phyloP scores from a whole-genome alignment of 2,797 vertebrate species.

The Macropodus opercularis region DNA sequence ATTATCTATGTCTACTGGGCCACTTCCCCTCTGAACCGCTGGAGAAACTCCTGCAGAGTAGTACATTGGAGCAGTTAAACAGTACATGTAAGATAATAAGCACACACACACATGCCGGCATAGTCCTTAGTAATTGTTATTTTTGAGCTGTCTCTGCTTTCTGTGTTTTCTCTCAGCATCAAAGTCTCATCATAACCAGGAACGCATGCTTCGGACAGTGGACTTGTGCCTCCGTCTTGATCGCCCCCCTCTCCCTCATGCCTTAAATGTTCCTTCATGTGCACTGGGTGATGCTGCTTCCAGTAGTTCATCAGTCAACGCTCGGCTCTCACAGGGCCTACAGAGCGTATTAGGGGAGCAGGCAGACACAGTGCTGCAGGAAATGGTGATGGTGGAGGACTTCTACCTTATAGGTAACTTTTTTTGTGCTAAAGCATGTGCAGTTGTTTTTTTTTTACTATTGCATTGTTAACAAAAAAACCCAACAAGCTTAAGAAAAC shows the following conservation, averaged over 20 bases:
- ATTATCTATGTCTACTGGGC: conserved; percentile 82
- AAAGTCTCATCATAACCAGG: conserved; percentile 31
- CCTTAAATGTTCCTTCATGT: conserved; percentile 36
- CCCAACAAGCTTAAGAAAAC: neutral
- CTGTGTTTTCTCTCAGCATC: conserved; percentile 63
- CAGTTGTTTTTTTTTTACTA: neutral
- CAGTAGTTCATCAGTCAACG: conserved; percentile 19
- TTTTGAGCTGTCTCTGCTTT: neutral
- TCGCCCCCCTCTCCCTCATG: conserved; percentile 58
- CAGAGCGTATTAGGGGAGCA: neutral
- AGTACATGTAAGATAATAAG: conserved; percentile 66
- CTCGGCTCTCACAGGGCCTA: conserved; percentile 22
- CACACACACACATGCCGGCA: neutral
- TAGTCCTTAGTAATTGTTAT: neutral
- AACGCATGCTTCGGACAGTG: conserved; percentile 77
- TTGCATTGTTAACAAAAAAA: no score
- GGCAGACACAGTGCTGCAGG: conserved; percentile 24
- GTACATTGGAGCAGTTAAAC: conserved; percentile 69
- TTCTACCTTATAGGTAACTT: conserved; percentile 60
- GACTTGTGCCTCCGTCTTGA: conserved; percentile 87
- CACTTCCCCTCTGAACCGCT: conserved; percentile 82
- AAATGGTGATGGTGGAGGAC: conserved; percentile 59
- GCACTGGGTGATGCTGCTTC: conserved; percentile 15
- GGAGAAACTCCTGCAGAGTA: conserved; percentile 83
- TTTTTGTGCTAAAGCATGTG: neutral